These are phyloP conservation scores for Troides aeacus DNA, from an alignment of 2,888 invertebrate species.

Conservation along the genomic window DNA sequence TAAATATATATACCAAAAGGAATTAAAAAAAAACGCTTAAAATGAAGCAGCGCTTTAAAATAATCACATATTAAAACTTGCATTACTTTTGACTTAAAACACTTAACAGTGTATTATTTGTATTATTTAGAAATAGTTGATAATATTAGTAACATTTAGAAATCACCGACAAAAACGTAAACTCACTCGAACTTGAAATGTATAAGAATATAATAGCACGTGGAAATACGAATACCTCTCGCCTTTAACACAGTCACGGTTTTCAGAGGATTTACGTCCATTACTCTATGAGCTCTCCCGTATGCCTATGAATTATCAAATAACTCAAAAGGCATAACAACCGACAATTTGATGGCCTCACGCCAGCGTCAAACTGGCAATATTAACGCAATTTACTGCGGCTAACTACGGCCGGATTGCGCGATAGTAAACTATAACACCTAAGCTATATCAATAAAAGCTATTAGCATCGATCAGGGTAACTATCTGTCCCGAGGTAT, in stretches of 20 bases:
- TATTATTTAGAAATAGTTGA: no score
- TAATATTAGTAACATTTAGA: no score
- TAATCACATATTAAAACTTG: no score
- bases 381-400: conserved; percentile 66
- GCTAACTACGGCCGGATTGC: conserved; percentile 52
- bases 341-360: conserved; percentile 62
- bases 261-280: conserved; percentile 22
- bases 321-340: conserved; percentile 64
- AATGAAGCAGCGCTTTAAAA: no score
- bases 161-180: background rate
- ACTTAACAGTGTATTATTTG: no score
- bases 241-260: conserved; percentile 13
- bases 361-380: conserved; percentile 60
- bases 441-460: conserved; percentile 76
- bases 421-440: conserved; percentile 59
- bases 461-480: conserved; percentile 74
- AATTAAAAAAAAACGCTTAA: no score
- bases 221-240: background rate
- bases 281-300: conserved; percentile 34
- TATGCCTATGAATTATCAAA: conserved; percentile 55
- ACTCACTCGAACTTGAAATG: background rate
- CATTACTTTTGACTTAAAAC: no score
- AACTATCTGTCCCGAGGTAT: conserved; percentile 65
- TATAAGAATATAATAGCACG: background rate
- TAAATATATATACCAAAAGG: no score